These are phyloP conservation scores for Synchiropus splendidus DNA, from an alignment of 2,113 vertebrate species.

Conservation along the genomic window DNA sequence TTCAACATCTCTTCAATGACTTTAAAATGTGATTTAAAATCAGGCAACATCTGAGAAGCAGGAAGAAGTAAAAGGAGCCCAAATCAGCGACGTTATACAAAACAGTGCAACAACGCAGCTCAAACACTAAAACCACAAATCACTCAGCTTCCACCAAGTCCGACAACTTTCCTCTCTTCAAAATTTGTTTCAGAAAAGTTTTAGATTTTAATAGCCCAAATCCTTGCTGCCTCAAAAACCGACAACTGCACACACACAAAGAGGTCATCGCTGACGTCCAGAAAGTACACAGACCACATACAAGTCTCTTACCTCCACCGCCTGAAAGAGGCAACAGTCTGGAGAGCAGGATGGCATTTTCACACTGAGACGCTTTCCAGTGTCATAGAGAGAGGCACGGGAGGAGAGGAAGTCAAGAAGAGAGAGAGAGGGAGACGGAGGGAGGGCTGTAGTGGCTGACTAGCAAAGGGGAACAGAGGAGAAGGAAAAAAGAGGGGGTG, in stretches of 20 bases:
- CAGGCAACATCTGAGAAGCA: too few relatives aligned
- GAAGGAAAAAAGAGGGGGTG: slow-evolving; percentile 23
- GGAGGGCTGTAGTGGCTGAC: slow-evolving; percentile 30
- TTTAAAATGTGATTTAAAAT: too few relatives aligned
- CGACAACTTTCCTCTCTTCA: slow-evolving; percentile 22
- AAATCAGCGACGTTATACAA: too few relatives aligned
- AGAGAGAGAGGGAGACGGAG: slow-evolving; percentile 6
- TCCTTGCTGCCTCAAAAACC: too few relatives aligned
- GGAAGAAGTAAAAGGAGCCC: too few relatives aligned
- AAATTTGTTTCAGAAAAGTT: slow-evolving; percentile 52
- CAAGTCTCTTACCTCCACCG: slow-evolving; percentile 77
- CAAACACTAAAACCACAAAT: too few relatives aligned
- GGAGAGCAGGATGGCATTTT: slow-evolving; percentile 77
- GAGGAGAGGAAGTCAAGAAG: slow-evolving; percentile 19
- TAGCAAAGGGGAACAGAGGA: slow-evolving; percentile 29
- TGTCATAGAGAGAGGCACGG: slow-evolving; percentile 51
- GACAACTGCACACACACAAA: slow-evolving; percentile 1
- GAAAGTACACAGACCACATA: slow-evolving; percentile 14
- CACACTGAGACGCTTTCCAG: slow-evolving; percentile 65
- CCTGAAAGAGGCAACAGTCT: slow-evolving; percentile 83
- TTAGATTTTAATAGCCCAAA: slow-evolving; percentile 1
- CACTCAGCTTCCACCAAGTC: slow-evolving; percentile 30
- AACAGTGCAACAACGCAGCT: too few relatives aligned
- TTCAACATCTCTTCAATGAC: too few relatives aligned
- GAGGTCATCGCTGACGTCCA: not conserved